Evolutionary conservation across 2,888 invertebrate species (phyloP).

Genomic region (Hymenopus coronatus): DNA sequence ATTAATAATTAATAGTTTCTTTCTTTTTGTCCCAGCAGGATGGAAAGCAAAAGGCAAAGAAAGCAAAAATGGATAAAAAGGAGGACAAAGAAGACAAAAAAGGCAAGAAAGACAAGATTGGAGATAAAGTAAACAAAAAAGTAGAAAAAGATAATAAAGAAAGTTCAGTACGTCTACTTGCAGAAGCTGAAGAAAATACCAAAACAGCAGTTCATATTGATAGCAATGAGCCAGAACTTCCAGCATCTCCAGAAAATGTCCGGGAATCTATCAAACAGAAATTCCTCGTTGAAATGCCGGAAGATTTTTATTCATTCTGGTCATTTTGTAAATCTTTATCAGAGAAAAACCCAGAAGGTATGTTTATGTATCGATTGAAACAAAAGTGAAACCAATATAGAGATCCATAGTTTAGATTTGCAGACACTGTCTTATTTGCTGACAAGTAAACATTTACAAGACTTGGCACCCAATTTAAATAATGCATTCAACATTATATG

Average conservation of each 20-base stretch:
- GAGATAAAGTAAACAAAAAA: background rate
- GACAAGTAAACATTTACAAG: too few species aligned
- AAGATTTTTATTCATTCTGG: conserved; percentile 86
- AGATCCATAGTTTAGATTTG: too few species aligned
- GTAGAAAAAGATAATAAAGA: too few species aligned
- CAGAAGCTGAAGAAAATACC: background rate
- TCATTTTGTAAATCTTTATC: conserved; percentile 64
- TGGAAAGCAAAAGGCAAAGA: background rate
- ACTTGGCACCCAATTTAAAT: too few species aligned
- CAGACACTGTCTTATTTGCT: too few species aligned
- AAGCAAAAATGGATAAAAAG: background rate
- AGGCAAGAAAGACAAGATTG: background rate
- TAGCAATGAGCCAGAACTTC: background rate
- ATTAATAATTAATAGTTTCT: background rate
- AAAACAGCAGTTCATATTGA: background rate
- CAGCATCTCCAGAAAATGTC: conserved; percentile 45
- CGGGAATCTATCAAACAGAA: conserved; percentile 63
- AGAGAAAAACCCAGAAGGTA: conserved; percentile 53
- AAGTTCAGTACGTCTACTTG: background rate
- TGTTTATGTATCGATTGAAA: background rate
- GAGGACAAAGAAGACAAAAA: background rate
- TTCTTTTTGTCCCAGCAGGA: background rate
- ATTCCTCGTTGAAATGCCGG: conserved; percentile 82
- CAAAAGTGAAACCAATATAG: too few species aligned
- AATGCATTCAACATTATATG: too few species aligned